Evolutionary conservation across 1,140 invertebrate genomes (phyloP).

Genomic region (Drosophila serrata): DNA sequence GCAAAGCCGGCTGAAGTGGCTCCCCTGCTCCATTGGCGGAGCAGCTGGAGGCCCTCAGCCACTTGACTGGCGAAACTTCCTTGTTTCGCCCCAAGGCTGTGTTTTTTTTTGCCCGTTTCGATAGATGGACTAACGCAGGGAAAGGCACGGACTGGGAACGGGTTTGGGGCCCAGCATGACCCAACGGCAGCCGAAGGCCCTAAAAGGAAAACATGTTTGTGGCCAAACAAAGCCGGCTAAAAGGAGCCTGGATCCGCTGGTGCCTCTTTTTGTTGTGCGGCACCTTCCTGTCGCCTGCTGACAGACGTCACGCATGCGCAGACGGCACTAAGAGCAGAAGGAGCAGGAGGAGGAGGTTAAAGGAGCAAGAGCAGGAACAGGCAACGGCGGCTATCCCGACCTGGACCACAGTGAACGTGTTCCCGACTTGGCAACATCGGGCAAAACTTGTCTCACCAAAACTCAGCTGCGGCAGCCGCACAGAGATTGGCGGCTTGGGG

Average conservation of each 20-base stretch:
- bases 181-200: constrained; percentile 39
- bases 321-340: constrained; percentile 15
- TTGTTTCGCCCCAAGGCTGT: constrained; percentile 47
- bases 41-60: constrained; percentile 64
- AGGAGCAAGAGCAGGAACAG: too few species aligned
- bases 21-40: constrained; percentile 35
- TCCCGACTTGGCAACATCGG: constrained; percentile 53
- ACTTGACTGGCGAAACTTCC: constrained; percentile 52
- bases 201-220: constrained; percentile 78
- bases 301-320: constrained; percentile 72
- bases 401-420: constrained; percentile 52
- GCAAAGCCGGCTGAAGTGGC: constrained; percentile 50
- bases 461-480: constrained; percentile 13
- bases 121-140: constrained; percentile 41
- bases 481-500: constrained; percentile 24
- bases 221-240: constrained; percentile 26
- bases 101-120: constrained; percentile 61
- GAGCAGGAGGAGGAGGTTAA: neutral
- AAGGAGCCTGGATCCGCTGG: constrained; percentile 25
- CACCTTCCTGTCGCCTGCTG: constrained; percentile 62
- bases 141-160: constrained; percentile 41
- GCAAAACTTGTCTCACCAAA: constrained; percentile 25
- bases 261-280: constrained; percentile 36
- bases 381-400: constrained; percentile 3
- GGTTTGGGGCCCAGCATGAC: constrained; percentile 67